Evolutionary conservation across 2,113 vertebrate genomes (phyloP), one percentile per base, ranked within the genome.

Genomic region (Aegypius monachus): DNA sequence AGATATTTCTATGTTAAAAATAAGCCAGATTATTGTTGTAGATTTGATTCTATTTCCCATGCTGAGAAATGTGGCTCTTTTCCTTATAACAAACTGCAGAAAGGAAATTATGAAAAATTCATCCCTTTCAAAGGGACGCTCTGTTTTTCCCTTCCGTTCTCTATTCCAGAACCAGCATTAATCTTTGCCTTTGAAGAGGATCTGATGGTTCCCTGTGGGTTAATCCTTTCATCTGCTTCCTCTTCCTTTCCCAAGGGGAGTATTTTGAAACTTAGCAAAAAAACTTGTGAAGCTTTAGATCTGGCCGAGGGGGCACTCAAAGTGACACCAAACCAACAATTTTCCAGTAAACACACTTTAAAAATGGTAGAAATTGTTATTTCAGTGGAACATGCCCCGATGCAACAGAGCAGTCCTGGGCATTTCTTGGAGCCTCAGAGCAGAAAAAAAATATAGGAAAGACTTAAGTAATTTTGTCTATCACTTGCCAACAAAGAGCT

Each of bases 191-290:
- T 53, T 59, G 53, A 81, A 72, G 62, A 77, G 9, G 10, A 55
- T 26, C 40, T 36, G 29, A 40, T 12, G 50, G 45, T 27, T 88
- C 50, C 45, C 75, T 31, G 23, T 16, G 13, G 43, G n/a, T 87
- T 78, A 65, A 81, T 58, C 59, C 40, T 68, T 81, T 63, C 38
- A 77, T 65, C 65, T 90, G 53, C 48, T 92, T 72, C 73, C n/a
- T 63, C n/a, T 29, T 80, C 36, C 27, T 71, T 63, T 90, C 65
- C 20, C 40, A 61, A 36, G 11, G 19, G 43, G 81, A 92, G 16
- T 23, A 68, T 15, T 77, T 47, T 73, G 19, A 85, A 96, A 73
- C 5, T 27, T 42, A 4, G 6, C 16, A n/a, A 61, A 68, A 90
- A 50, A 75, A 58, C 12, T 36, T 45, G 21, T 25, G 62, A 83